phyloP scores from a whole-genome alignment of 1,140 invertebrate genomes.

The Cepaea nemoralis region DNA sequence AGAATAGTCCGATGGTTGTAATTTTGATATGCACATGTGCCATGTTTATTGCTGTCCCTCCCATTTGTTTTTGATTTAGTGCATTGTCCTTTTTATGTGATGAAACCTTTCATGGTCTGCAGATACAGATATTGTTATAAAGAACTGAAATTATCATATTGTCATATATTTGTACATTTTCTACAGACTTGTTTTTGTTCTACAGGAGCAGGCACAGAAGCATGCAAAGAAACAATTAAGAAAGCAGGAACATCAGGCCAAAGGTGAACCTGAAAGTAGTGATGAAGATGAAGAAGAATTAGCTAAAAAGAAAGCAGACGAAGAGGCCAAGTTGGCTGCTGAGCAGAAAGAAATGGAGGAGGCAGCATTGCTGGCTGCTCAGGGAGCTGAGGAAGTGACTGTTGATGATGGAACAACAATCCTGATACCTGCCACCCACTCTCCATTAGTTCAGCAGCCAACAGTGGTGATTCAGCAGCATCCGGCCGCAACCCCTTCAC shows the following conservation, averaged over 20 bases:
- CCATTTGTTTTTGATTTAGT: too few species aligned
- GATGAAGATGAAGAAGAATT: constrained; percentile 46
- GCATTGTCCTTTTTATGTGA: too few species aligned
- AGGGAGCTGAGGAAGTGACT: constrained; percentile 37
- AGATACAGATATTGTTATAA: too few species aligned
- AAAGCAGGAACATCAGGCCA: constrained; percentile 49
- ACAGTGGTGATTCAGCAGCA: constrained; percentile 48
- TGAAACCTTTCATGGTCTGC: too few species aligned
- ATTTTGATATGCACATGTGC: too few species aligned
- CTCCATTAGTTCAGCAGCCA: constrained; percentile 47
- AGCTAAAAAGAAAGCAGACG: constrained; percentile 40
- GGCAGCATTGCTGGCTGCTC: constrained; percentile 44
- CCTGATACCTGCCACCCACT: constrained; percentile 45
- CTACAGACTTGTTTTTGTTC: neutral
- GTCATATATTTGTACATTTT: too few species aligned
- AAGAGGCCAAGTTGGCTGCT: constrained; percentile 39
- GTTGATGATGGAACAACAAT: constrained; percentile 39
- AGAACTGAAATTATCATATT: too few species aligned
- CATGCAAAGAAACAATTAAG: constrained; percentile 53
- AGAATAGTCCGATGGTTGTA: too few species aligned
- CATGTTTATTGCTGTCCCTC: too few species aligned
- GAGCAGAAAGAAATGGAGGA: constrained; percentile 48
- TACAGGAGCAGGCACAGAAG: constrained; percentile 53
- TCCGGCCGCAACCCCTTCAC: constrained; percentile 24
- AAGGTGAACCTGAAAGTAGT: constrained; percentile 48